Percentiles rank a stretch among this genome's conserved stretches.
These are phyloP conservation scores for Tolypeutes matacus DNA, from an alignment of 2,797 vertebrate genomes.

Conservation along the genomic window DNA sequence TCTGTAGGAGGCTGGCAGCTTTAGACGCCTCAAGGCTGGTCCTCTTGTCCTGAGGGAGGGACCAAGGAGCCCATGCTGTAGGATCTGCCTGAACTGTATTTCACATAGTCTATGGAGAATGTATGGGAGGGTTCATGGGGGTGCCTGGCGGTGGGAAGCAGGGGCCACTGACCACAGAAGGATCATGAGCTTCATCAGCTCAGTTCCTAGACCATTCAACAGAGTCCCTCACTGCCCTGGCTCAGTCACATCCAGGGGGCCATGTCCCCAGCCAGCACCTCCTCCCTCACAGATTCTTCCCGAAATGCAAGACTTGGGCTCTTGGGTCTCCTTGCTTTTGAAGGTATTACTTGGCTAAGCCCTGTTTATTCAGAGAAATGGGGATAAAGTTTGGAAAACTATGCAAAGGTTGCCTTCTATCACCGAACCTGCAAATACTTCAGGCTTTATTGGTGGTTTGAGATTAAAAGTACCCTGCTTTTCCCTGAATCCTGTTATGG, in stretches of 20 bases:
- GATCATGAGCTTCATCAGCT: not conserved
- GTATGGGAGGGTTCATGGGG: not conserved
- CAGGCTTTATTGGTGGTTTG: constrained; percentile 47
- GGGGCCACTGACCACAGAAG: not conserved
- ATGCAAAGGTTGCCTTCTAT: constrained; percentile 59
- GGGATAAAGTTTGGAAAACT: not conserved
- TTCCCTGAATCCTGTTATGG: constrained; percentile 63
- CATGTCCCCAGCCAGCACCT: not conserved
- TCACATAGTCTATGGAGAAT: not conserved
- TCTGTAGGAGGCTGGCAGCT: not conserved
- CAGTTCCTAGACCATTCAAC: not conserved
- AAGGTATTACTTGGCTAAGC: constrained; percentile 46
- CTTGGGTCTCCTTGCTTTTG: not conserved
- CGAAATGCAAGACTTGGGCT: not conserved
- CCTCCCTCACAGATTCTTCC: not conserved
- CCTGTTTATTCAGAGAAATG: not conserved
- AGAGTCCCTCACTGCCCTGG: not conserved
- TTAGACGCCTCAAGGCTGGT: not conserved
- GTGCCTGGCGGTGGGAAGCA: not conserved
- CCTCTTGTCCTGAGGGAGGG: not conserved
- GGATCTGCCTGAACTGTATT: not conserved
- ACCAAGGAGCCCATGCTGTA: not conserved
- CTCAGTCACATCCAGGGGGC: not conserved
- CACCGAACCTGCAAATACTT: constrained; percentile 61
- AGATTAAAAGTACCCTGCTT: constrained; percentile 56